Evolutionary conservation across 2,888 invertebrate genomes (phyloP).

Genomic region (Temnothorax ravouxi): DNA sequence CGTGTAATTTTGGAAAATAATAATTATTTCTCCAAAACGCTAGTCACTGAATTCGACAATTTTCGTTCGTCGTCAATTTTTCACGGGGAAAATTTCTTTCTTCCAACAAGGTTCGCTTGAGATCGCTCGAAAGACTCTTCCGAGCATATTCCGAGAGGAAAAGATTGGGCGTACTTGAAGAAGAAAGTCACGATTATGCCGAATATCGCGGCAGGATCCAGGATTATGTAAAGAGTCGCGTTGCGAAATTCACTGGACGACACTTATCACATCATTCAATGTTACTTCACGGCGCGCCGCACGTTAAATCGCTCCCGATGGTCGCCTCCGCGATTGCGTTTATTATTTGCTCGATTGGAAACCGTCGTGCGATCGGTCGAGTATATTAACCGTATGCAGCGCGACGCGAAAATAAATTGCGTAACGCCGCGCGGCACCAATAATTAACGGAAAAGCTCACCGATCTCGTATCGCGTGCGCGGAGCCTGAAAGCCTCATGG

Average conservation of each 20-base stretch:
- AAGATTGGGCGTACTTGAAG: conserved; percentile 10
- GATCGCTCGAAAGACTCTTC: not conserved
- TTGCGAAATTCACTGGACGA: conserved; percentile 33
- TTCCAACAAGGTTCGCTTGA: not conserved
- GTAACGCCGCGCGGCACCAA: not conserved
- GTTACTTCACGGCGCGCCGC: not conserved
- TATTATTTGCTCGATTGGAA: conserved; percentile 3
- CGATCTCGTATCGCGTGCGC: conserved; percentile 4
- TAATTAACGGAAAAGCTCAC: conserved; percentile 19
- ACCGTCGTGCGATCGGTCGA: not conserved
- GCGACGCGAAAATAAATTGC: conserved; percentile 14
- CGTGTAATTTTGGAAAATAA: not conserved
- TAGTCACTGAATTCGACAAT: not conserved
- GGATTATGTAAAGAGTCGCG: conserved; percentile 4
- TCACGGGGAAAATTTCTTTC: not conserved
- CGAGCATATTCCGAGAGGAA: not conserved
- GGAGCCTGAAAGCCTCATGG: not conserved
- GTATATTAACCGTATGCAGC: conserved; percentile 5
- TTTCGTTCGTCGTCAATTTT: not conserved
- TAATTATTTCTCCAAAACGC: not conserved
- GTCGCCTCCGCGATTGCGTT: not conserved
- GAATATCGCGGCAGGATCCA: conserved; percentile 35
- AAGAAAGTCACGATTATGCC: conserved; percentile 53
- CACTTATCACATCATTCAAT: not conserved
- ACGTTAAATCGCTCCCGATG: not conserved